Conservation (phyloP, 1,140 invertebrate genomes). For the Zaprionus kolodkinae region DNA sequence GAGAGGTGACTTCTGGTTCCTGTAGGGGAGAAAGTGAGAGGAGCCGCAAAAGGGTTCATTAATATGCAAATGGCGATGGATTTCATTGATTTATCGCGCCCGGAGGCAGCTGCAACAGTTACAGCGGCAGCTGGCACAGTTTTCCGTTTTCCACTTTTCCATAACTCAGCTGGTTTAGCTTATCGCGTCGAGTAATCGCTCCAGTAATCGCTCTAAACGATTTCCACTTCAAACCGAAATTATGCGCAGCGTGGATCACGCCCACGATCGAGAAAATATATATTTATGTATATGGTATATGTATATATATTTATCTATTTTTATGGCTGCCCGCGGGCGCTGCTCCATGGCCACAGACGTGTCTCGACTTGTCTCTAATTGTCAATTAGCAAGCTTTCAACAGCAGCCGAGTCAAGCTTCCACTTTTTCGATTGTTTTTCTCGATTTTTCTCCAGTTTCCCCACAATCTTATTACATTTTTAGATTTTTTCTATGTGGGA, state of each 20-base stretch:
- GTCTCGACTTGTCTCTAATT: constrained; percentile 51
- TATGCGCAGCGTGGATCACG: constrained; percentile 29
- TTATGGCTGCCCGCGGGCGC: constrained; percentile 8
- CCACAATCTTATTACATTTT: constrained; percentile 16
- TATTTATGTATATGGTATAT: constrained; percentile 1
- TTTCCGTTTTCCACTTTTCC: constrained; percentile 47
- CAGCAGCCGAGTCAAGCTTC: constrained; percentile 57
- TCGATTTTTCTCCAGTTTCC: constrained; percentile 36
- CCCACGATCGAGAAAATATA: constrained; percentile 23
- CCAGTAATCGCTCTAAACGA: constrained; percentile 42
- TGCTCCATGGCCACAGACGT: constrained; percentile 41
- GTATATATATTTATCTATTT: constrained; percentile 4
- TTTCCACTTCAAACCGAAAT: constrained; percentile 43
- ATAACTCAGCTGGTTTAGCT: constrained; percentile 55
- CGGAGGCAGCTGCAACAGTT: constrained; percentile 20
- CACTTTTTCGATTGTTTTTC: constrained; percentile 29
- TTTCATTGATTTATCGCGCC: constrained; percentile 75
- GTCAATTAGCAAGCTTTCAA: constrained; percentile 78
- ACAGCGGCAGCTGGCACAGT: constrained; percentile 28
- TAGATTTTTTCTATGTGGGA: constrained; percentile 18
- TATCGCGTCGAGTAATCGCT: constrained; percentile 35
- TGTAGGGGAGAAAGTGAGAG: constrained; percentile 58
- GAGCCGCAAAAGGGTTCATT: constrained; percentile 64
- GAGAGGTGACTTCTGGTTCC: constrained; percentile 6
- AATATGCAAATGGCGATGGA: constrained; percentile 64